Evolutionary conservation across 2,797 vertebrate genomes (phyloP).

Genomic region (Microctenopoma stevenorrisi): DNA sequence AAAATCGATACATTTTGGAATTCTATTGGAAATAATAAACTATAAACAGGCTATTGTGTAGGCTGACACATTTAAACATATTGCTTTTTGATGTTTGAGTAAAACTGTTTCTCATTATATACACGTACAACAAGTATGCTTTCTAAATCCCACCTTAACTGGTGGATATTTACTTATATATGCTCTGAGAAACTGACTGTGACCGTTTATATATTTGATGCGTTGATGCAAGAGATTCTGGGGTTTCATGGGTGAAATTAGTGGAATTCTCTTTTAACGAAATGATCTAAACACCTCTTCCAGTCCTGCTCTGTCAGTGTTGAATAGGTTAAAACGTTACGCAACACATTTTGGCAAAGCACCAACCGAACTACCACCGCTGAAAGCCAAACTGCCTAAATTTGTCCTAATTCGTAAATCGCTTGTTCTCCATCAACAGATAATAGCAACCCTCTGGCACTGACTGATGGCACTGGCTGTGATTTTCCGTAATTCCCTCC

Average conservation of each 20-base stretch:
- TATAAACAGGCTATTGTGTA: no score
- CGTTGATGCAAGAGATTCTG: no score
- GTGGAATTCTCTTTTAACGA: neutral
- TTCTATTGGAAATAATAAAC: no score
- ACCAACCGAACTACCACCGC: neutral
- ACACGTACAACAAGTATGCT: no score
- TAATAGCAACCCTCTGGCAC: constrained; percentile 23
- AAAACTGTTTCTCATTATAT: no score
- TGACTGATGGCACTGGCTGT: neutral
- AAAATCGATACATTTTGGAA: neutral
- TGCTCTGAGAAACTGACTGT: no score
- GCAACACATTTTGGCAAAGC: neutral
- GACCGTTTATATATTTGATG: no score
- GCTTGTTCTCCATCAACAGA: constrained; percentile 17
- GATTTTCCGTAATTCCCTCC: constrained; percentile 15
- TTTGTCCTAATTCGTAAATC: constrained; percentile 25
- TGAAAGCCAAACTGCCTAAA: constrained; percentile 21
- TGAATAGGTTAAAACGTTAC: constrained; percentile 7
- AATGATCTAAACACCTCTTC: neutral
- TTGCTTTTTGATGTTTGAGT: no score
- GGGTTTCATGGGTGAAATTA: no score
- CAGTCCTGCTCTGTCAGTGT: neutral
- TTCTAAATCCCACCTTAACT: no score
- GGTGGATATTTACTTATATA: no score
- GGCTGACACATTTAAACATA: no score